Percentiles rank a stretch among this genome's conserved stretches.
Conservation (phyloP, 2,888 invertebrate species). For the Scaptodrosophila latifasciaeformis region DNA sequence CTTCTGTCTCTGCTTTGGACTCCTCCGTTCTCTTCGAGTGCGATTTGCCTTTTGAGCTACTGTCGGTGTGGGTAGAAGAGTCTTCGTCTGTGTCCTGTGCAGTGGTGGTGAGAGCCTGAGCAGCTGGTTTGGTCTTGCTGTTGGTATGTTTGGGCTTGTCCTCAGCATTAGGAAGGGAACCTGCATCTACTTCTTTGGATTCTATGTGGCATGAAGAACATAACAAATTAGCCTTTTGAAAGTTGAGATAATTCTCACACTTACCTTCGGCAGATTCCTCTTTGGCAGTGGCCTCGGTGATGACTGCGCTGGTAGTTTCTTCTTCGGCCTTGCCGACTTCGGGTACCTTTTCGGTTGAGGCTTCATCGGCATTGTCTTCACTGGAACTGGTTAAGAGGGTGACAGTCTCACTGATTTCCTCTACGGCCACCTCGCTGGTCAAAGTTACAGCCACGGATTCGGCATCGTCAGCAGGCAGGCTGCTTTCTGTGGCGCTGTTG, state of each 20-base stretch:
- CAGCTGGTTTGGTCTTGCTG: constrained; percentile 17
- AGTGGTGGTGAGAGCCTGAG: constrained; percentile 35
- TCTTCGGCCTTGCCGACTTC: constrained; percentile 8
- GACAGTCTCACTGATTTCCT: constrained; percentile 49
- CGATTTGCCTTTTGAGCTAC: constrained; percentile 38
- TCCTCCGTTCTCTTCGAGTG: constrained; percentile 20
- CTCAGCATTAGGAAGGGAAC: constrained; percentile 10
- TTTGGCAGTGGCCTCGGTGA: constrained; percentile 8
- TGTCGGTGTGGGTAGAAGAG: constrained; percentile 60
- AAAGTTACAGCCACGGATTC: constrained; percentile 23
- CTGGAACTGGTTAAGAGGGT: constrained; percentile 45
- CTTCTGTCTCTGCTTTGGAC: constrained; percentile 24
- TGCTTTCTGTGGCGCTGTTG: constrained; percentile 13
- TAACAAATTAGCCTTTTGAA: neutral
- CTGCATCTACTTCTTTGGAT: neutral
- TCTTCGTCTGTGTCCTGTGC: constrained; percentile 67
- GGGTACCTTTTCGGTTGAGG: constrained; percentile 2
- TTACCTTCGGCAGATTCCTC: constrained; percentile 26
- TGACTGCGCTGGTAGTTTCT: constrained; percentile 13
- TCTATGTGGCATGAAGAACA: neutral
- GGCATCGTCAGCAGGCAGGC: constrained; percentile 8
- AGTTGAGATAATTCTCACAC: neutral
- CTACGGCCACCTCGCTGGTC: constrained; percentile 32
- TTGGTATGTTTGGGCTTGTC: constrained; percentile 1
- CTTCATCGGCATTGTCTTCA: constrained; percentile 33